Evolutionary conservation across 2,888 invertebrate species (phyloP), one percentile per base, ranked within the genome.

Genomic region (Zygothrica quintamaculata): DNA sequence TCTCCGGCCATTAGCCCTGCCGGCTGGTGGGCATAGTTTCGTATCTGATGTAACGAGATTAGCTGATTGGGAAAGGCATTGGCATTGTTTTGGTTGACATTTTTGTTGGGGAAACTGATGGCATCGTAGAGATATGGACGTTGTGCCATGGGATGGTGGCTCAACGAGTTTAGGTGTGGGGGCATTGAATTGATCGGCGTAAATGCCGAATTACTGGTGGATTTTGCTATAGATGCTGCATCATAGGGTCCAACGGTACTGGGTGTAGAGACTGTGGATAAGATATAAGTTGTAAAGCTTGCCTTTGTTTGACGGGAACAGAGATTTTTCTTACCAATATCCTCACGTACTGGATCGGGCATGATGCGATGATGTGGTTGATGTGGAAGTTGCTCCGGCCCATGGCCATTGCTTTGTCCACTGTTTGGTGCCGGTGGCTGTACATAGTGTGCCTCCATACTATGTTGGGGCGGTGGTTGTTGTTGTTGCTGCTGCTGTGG

Each of bases 1-100:
- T 94, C 94, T 58, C 94, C 93, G 65, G 94, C 93, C 92, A 95
- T 93, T 43, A 95, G 92, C 58, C 95, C 93, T 33, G 94, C 93
- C 65, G 97, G 97, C 90, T 97, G 97, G 90, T 97, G 97, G 69
- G 97, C 97, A 92, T 98, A 98, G 92, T 98, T 98, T 91, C 98
- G 94, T 89, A 98, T 98, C 92, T 98, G 98, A 92, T 98, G 98
- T 78, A 98, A 93, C 80, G 98, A 97, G 91, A 98, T 98, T 92
- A 98, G 93, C 92, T 98, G 97, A 91, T 97, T 97, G 62, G 97
- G 97, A 92, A 98, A 97, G 64, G 93, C 92, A 58, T 94, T 93
- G 74, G 94, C 93, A 53, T 87, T 88, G 51, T 88, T 89, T 90
- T 94, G 95, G 75, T 91, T 91, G 65, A 92, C 92, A 88, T 94